Evolutionary conservation across 2,113 vertebrate genomes (phyloP), one percentile per base, ranked within the genome.

Genomic region (Orthochromis malagaraziensis): DNA sequence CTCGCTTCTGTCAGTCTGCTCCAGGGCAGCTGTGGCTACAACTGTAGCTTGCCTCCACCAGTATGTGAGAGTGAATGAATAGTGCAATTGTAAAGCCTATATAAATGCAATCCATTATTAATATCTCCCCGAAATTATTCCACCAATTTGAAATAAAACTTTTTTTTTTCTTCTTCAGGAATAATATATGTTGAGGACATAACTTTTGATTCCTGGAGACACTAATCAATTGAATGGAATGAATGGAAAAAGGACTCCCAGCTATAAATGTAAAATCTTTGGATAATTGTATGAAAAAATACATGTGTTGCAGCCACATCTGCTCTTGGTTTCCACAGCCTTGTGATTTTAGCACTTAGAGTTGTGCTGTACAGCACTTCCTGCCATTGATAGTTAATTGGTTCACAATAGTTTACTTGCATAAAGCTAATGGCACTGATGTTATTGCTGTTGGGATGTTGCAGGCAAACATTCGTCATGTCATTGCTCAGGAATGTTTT

Each of bases 401-500:
- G 26, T 77, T 31, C 24, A 31, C 70, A 77, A 31, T 29, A 31
- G 26, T 77, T 4, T 0, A 4, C 26, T 19, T 49, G 70, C 45
- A 29, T 77, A 8, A 77, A 77, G 9, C 38, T 73, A 73, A 73
- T 45, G 40, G 65, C 21, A 24, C 40, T 49, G 70, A 47, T 31
- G 85, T 87, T 82, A 91, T 21, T 58, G 57, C 6, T 77, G 70
- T 49, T 58, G 53, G 80, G 83, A 65, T 33, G 79, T 87, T 83
- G 70, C 84, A 91, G 70, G 80, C 82, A 82, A 85, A 88, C 84
- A 80, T 79, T 73, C 33, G 60, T 89, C 83, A 33, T 82, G 79
- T 91, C 92, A 93, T n/a, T 12, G 63, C 91, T 92, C 58, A 87
- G 79, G 86, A 93, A 93, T 94, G 87, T 38, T 77, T 26, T 89